Percentiles rank a stretch among this genome's conserved stretches.
phyloP scores from a whole-genome alignment of 2,113 vertebrate species.

The Gnathonemus echidnorhynchus region DNA sequence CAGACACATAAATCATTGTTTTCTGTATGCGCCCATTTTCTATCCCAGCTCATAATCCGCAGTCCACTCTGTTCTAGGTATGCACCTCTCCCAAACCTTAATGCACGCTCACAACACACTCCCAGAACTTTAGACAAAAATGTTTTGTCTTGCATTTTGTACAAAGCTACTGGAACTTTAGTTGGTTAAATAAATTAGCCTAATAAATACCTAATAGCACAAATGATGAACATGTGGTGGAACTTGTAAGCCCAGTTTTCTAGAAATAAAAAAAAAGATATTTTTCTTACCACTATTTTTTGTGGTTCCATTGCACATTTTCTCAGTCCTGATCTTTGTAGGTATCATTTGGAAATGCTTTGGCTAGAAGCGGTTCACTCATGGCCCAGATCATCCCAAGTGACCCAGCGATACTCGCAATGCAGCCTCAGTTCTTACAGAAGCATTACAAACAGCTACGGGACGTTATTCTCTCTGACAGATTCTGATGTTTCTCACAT shows the following conservation, averaged over 20 bases:
- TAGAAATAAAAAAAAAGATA: background rate
- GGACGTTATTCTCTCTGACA: background rate
- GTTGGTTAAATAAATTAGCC: background rate
- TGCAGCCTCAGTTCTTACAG: background rate
- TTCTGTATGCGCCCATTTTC: background rate
- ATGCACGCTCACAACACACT: background rate
- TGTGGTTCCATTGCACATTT: background rate
- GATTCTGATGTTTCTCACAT: background rate
- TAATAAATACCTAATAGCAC: background rate
- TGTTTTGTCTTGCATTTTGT: background rate
- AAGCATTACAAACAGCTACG: background rate
- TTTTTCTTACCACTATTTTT: background rate
- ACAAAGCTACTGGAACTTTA: background rate
- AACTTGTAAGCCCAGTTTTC: background rate
- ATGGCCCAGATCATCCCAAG: background rate
- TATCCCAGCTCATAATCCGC: background rate
- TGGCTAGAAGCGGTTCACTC: background rate
- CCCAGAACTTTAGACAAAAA: background rate
- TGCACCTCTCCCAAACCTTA: background rate
- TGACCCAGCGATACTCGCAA: background rate
- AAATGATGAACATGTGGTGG: background rate
- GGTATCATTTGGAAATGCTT: background rate
- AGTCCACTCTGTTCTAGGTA: background rate
- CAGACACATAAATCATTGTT: conserved; percentile 14
- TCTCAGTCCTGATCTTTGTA: background rate